phyloP scores from a whole-genome alignment of 2,797 vertebrate species.

The Darevskia mixta region DNA sequence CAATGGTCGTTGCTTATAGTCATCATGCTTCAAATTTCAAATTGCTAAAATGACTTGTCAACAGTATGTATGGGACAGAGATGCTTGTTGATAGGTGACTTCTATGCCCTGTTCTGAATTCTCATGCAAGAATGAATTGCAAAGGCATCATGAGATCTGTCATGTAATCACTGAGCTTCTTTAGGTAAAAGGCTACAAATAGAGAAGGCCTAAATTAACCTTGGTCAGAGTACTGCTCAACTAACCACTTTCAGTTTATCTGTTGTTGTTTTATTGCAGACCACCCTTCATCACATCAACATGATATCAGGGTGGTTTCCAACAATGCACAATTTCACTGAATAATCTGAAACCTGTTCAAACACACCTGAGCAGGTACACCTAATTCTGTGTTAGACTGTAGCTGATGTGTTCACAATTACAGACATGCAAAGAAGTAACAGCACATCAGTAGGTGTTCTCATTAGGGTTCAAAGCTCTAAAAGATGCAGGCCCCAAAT shows the following conservation, averaged over 20 bases:
- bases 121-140: neutral
- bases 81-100: neutral
- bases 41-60: slow-evolving; percentile 11
- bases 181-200: neutral
- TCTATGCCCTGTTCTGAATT: neutral
- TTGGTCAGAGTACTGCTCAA: neutral
- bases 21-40: slow-evolving; percentile 4
- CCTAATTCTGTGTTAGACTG: no score
- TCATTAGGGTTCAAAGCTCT: no score
- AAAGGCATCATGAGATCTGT: neutral
- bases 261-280: no score
- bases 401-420: neutral
- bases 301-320: no score
- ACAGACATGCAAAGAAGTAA: neutral
- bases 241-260: neutral
- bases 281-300: no score
- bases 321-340: neutral
- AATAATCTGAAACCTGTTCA: neutral
- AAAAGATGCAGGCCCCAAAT: no score
- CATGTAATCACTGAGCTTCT: neutral
- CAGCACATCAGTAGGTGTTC: neutral
- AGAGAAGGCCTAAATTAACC: neutral
- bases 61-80: neutral
- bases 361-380: neutral
- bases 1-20: neutral